Evolutionary conservation across 2,888 invertebrate species (phyloP).

Genomic region (Pandemis cinnamomeana): DNA sequence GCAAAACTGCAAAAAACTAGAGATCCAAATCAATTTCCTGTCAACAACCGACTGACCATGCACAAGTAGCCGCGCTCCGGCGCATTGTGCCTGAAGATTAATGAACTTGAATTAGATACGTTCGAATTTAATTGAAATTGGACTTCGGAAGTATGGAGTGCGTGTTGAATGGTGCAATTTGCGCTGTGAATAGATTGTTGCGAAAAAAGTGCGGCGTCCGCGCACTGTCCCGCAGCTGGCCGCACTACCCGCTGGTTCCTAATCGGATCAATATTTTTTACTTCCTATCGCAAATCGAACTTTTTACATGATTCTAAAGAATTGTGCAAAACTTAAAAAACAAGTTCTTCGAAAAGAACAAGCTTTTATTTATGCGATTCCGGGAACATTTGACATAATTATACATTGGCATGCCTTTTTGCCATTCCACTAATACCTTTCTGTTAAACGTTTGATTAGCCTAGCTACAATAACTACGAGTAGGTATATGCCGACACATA

Average conservation of each 20-base stretch:
- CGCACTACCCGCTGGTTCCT: slow-evolving; percentile 51
- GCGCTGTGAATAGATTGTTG: slow-evolving; percentile 68
- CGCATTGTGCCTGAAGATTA: slow-evolving; percentile 70
- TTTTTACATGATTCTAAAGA: slow-evolving; percentile 16
- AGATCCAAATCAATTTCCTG: slow-evolving; percentile 79
- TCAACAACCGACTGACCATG: slow-evolving; percentile 83
- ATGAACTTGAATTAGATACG: slow-evolving; percentile 82
- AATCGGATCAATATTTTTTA: slow-evolving; percentile 80
- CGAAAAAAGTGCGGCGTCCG: slow-evolving; percentile 71
- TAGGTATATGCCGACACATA: slow-evolving; percentile 3
- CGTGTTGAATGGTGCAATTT: slow-evolving; percentile 74
- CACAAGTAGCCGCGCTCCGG: slow-evolving; percentile 71
- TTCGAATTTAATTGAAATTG: slow-evolving; percentile 79
- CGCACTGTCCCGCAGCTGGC: slow-evolving; percentile 77
- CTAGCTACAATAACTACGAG: neutral
- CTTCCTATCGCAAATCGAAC: slow-evolving; percentile 46
- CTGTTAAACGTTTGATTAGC: slow-evolving; percentile 9
- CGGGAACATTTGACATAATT: slow-evolving; percentile 14
- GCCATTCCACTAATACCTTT: no score
- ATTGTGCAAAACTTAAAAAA: neutral
- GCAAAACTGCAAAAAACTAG: slow-evolving; percentile 53
- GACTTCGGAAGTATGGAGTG: slow-evolving; percentile 78
- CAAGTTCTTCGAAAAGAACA: neutral
- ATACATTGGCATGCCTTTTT: slow-evolving; percentile 10
- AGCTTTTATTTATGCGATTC: neutral